These are phyloP conservation scores for Diorhabda carinulata DNA, from an alignment of 1,140 invertebrate genomes.

Conservation along the genomic window DNA sequence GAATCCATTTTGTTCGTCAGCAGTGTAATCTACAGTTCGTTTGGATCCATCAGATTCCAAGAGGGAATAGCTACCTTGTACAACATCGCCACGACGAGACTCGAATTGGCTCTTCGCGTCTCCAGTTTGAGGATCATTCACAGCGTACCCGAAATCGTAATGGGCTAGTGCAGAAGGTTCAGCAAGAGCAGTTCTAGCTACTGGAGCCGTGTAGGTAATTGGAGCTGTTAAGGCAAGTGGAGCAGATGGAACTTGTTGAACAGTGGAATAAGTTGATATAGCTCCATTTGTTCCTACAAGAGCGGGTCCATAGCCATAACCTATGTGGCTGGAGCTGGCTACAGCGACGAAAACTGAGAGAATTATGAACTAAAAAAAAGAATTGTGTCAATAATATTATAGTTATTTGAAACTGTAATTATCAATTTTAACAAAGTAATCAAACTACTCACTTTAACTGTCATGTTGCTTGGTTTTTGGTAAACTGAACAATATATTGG, in stretches of 20 bases:
- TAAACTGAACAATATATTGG: background rate
- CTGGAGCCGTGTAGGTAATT: slow-evolving; percentile 9
- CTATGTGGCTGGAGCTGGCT: slow-evolving; percentile 46
- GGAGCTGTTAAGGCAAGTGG: slow-evolving; percentile 9
- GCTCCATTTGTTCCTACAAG: slow-evolving; percentile 24
- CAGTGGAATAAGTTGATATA: slow-evolving; percentile 2
- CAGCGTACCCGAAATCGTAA: slow-evolving; percentile 34
- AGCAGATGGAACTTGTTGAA: slow-evolving; percentile 13
- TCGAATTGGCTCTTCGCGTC: slow-evolving; percentile 35
- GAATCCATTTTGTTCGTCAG: slow-evolving; percentile 54
- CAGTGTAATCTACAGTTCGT: slow-evolving; percentile 62
- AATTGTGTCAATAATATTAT: background rate
- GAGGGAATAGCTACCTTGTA: slow-evolving; percentile 39
- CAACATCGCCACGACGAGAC: slow-evolving; percentile 31
- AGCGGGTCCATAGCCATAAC: slow-evolving; percentile 33
- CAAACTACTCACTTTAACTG: background rate
- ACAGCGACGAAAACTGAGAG: slow-evolving; percentile 48
- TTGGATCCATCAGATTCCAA: slow-evolving; percentile 54
- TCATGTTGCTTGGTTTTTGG: background rate
- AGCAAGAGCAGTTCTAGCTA: slow-evolving; percentile 11
- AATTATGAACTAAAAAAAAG: slow-evolving; percentile 48
- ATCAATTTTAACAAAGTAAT: background rate
- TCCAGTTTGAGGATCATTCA: slow-evolving; percentile 52
- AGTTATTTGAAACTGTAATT: background rate
- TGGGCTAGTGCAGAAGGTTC: slow-evolving; percentile 31